These are phyloP conservation scores for Nomia melanderi DNA, from an alignment of 1,140 invertebrate genomes.

Conservation along the genomic window DNA sequence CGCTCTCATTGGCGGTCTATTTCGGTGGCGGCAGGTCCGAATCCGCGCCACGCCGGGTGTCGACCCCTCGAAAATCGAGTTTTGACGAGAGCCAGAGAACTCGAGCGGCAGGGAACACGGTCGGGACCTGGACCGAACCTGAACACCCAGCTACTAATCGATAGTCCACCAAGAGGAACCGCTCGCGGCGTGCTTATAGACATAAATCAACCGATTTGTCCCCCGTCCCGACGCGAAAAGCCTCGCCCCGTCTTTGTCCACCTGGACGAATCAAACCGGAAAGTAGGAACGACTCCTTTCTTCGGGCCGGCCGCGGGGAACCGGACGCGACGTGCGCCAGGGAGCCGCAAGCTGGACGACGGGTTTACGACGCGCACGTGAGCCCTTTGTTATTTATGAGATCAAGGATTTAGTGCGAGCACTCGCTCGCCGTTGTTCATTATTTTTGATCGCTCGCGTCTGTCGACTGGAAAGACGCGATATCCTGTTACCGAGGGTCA, in stretches of 20 bases:
- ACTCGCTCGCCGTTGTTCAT: no score
- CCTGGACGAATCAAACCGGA: neutral
- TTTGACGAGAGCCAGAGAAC: slow-evolving; percentile 52
- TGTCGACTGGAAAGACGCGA: no score
- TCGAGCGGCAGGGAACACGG: no score
- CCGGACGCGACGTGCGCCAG: neutral
- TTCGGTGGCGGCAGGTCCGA: slow-evolving; percentile 21
- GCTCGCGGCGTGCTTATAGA: neutral
- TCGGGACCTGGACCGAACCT: no score
- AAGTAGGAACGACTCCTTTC: neutral
- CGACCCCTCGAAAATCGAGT: slow-evolving; percentile 45
- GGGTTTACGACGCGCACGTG: no score
- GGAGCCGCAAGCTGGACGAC: no score
- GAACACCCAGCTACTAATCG: no score
- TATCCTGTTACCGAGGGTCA: no score
- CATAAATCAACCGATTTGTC: slow-evolving; percentile 32
- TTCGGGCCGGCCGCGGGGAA: neutral
- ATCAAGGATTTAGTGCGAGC: no score
- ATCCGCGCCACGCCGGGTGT: neutral
- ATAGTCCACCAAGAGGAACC: slow-evolving; percentile 16
- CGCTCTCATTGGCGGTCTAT: slow-evolving; percentile 34
- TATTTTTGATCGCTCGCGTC: no score
- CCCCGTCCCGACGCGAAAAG: neutral
- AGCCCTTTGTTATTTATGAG: no score
- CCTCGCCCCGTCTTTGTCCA: no score